Percentiles rank a stretch among this genome's conserved stretches.
Conservation (phyloP, 1,140 invertebrate genomes). For the Hermatobates lingyangjiaoensis region DNA sequence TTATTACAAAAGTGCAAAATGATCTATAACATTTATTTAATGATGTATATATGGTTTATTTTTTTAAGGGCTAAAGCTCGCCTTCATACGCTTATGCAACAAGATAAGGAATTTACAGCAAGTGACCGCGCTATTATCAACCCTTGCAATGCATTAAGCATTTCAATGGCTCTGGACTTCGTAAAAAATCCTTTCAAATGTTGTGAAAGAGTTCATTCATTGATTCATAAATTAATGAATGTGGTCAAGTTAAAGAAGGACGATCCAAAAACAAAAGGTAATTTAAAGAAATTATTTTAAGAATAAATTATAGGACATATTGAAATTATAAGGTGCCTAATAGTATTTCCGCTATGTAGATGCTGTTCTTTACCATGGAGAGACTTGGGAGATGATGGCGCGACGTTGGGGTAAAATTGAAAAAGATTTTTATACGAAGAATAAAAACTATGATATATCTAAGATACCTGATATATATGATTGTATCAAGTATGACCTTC, state of each 20-base stretch:
- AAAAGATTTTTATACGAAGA: constrained; percentile 91
- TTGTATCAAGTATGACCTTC: constrained; percentile 97
- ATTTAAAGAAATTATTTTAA: not conserved
- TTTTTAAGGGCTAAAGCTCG: constrained; percentile 72
- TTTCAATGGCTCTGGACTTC: constrained; percentile 76
- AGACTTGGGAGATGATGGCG: constrained; percentile 97
- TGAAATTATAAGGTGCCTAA: no score
- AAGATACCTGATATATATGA: constrained; percentile 99
- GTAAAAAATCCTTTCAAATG: constrained; percentile 91
- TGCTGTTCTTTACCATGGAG: constrained; percentile 85
- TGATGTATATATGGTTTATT: no score
- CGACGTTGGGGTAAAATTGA: constrained; percentile 96
- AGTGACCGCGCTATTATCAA: constrained; percentile 77
- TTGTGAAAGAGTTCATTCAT: constrained; percentile 70
- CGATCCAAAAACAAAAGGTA: constrained; percentile 70
- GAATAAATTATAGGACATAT: no score
- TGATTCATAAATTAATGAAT: constrained; percentile 70
- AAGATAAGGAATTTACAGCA: constrained; percentile 68
- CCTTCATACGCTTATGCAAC: constrained; percentile 81
- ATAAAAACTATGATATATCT: constrained; percentile 87
- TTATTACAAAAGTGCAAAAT: not conserved
- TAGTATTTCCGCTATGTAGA: constrained; percentile 29
- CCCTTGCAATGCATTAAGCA: constrained; percentile 70
- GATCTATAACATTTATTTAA: not conserved
- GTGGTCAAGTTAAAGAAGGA: constrained; percentile 72